Conservation (phyloP, 2,888 invertebrate species). For the Mechanitis mazaeus region DNA sequence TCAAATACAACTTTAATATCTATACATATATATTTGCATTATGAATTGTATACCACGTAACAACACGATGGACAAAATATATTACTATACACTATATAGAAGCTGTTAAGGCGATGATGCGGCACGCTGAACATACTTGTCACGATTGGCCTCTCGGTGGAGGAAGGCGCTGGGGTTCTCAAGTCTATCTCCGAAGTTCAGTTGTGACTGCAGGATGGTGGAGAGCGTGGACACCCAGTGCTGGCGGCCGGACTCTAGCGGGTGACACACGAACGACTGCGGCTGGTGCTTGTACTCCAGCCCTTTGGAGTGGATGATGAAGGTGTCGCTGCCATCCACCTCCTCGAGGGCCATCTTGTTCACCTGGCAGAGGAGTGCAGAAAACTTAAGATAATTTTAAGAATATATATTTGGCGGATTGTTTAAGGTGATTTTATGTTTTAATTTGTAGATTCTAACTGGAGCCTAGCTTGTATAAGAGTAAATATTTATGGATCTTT, state of each 20-base stretch:
- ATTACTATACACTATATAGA: no score
- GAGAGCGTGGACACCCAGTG: conserved; percentile 91
- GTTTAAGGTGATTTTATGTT: no score
- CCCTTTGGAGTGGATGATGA: conserved; percentile 80
- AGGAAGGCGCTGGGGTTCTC: conserved; percentile 89
- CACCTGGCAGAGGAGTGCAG: conserved; percentile 77
- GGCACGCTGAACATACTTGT: conserved; percentile 53
- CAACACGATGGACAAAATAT: conserved; percentile 3
- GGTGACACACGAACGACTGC: conserved; percentile 87
- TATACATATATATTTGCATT: no score
- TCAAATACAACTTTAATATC: no score
- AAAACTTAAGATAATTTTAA: no score
- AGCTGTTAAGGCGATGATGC: not conserved
- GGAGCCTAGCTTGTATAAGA: no score
- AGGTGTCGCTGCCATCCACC: conserved; percentile 51
- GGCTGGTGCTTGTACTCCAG: conserved; percentile 87
- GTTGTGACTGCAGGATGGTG: conserved; percentile 93
- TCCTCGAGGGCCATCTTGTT: conserved; percentile 95
- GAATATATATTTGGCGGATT: no score
- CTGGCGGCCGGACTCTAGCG: conserved; percentile 82
- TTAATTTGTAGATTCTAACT: no score
- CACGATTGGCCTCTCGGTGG: conserved; percentile 51
- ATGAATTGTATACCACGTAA: no score
- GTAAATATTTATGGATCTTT: no score
- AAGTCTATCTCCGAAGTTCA: conserved; percentile 94